Evolutionary conservation across 2,797 vertebrate species (phyloP), one percentile per base, ranked within the genome.

Genomic region (Rhabdomys pumilio): DNA sequence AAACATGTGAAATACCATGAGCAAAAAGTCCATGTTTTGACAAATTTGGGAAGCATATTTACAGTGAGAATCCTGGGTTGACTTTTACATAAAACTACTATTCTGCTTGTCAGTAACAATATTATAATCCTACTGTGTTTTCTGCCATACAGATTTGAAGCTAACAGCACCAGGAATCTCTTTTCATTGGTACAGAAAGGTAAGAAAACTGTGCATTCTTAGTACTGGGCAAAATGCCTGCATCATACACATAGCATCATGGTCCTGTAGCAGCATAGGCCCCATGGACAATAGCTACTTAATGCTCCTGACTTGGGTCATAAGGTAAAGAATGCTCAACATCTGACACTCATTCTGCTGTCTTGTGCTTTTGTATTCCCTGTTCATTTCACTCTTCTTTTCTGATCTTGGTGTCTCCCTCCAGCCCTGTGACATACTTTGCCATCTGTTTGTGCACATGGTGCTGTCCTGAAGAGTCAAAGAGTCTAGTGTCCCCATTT

Each of bases 401-500:
- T 93, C 85, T 96, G 50, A 85, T 97, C 96, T 97, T 79, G 0
- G 93, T 95, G 93, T 91, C 76, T 95, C 96, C 93, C 96, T 88
- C 96, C 91, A 97, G 97, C 92, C 89, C 76, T 20, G 77, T 97
- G 94, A 97, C 82, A 96, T 86, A 91, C 91, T 84, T 91, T 79
- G 13, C 98, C 98, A 98, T 98, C 98, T 98, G 98, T 96, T 98
- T 14, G 0, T 24, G 83, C 98, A 98, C 97, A 98, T 98, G 98
- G 98, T 88, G 92, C 34, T 41, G 63, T 80, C 90, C 53, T 89
- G 67, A 88, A 76, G 94, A 92, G 93, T 97, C 73, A 95, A 93
- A 98, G 97, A 93, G 96, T 90, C 90, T 94, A 63, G 47, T 89
- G 96, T 98, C 96, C 94, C 79, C 93, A 97, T 95, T 41, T 90